Evolutionary conservation across 1,140 invertebrate species (phyloP).

Genomic region (Callitettix versicolor): DNA sequence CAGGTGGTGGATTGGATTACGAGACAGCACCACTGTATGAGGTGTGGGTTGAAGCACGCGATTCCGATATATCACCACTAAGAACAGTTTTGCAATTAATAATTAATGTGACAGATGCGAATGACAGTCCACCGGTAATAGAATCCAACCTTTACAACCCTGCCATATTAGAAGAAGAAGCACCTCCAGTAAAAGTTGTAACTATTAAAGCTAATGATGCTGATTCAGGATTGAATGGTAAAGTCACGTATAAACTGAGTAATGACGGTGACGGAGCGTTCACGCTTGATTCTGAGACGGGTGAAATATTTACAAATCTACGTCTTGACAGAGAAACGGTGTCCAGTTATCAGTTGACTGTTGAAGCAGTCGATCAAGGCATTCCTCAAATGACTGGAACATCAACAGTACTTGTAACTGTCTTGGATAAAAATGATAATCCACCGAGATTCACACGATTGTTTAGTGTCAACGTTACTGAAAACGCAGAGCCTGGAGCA

Average conservation of each 20-base stretch:
- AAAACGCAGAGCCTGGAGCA: constrained; percentile 84
- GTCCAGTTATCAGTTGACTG: constrained; percentile 68
- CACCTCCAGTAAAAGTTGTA: constrained; percentile 62
- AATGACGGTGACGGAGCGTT: constrained; percentile 69
- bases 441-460: constrained; percentile 83
- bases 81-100: constrained; percentile 62
- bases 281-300: constrained; percentile 64
- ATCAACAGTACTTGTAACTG: constrained; percentile 70
- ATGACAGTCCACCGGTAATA: constrained; percentile 83
- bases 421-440: constrained; percentile 91
- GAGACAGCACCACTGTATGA: constrained; percentile 75
- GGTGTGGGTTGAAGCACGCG: constrained; percentile 85
- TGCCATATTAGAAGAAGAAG: constrained; percentile 74
- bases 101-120: constrained; percentile 81
- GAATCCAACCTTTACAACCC: constrained; percentile 71
- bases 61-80: constrained; percentile 69
- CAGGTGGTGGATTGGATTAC: constrained; percentile 72
- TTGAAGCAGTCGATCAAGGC: constrained; percentile 82
- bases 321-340: constrained; percentile 80
- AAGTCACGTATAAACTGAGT: constrained; percentile 65
- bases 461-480: constrained; percentile 89
- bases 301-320: constrained; percentile 74
- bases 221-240: constrained; percentile 79
- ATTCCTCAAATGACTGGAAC: constrained; percentile 69
- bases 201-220: constrained; percentile 73